phyloP scores from a whole-genome alignment of 2,113 vertebrate genomes.

The Sinocyclocheilus grahami region DNA sequence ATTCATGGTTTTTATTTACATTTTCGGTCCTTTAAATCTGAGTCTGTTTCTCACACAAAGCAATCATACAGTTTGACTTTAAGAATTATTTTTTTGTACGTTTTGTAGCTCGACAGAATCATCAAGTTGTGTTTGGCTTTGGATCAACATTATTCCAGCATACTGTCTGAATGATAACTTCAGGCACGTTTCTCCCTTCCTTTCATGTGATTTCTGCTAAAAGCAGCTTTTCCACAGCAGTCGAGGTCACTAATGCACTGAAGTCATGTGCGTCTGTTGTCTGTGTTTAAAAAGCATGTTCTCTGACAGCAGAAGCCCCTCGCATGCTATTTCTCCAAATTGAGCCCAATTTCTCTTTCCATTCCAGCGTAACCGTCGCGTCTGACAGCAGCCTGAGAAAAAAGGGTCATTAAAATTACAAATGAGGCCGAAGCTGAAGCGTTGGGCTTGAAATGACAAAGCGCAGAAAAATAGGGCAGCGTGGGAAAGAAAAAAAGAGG shows the following conservation, averaged over 20 bases:
- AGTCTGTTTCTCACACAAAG: too few species aligned
- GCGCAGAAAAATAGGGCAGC: neutral
- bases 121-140: neutral
- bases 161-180: neutral
- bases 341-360: constrained; percentile 9
- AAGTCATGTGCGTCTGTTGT: neutral
- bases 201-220: neutral
- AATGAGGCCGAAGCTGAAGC: neutral
- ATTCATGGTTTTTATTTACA: too few species aligned
- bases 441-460: neutral
- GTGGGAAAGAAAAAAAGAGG: neutral
- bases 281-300: neutral
- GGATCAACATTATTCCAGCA: neutral
- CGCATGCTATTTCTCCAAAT: constrained; percentile 2
- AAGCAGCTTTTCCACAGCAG: neutral
- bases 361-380: neutral
- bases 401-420: constrained; percentile 35
- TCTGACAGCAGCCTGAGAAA: neutral
- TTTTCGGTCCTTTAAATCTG: too few species aligned
- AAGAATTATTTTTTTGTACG: neutral
- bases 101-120: neutral
- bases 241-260: constrained; percentile 10
- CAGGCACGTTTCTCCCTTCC: neutral
- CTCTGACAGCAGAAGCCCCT: neutral
- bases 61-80: neutral